A percentile compares a stretch with the other conserved stretches of the same genome.
phyloP scores from a whole-genome alignment of 2,113 vertebrate species.

The Mesocricetus auratus region DNA sequence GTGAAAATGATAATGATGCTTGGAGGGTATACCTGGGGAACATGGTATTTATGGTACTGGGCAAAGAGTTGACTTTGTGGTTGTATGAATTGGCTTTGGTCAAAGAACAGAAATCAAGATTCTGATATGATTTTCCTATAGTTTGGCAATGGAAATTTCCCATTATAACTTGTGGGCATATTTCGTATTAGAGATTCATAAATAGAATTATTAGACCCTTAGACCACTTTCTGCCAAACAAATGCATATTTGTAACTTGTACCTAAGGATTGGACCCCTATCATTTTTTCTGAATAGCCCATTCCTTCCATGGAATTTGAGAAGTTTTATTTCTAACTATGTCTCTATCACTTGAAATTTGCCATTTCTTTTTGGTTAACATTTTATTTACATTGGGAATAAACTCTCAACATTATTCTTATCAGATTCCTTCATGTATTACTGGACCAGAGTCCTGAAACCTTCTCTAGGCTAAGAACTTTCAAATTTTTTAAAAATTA shows the following conservation, averaged over 20 bases:
- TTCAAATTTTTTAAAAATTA: neutral
- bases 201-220: constrained; percentile 54
- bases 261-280: neutral
- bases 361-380: constrained; percentile 27
- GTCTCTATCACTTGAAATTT: constrained; percentile 30
- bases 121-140: constrained; percentile 42
- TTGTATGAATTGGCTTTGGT: constrained; percentile 67
- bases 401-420: constrained; percentile 47
- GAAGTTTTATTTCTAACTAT: constrained; percentile 11
- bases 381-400: constrained; percentile 43
- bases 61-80: neutral
- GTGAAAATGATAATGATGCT: constrained; percentile 70
- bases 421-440: constrained; percentile 38
- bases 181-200: constrained; percentile 41
- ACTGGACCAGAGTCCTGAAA: neutral
- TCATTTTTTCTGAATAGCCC: constrained; percentile 10
- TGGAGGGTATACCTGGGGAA: constrained; percentile 20
- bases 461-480: neutral
- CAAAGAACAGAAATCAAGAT: constrained; percentile 43
- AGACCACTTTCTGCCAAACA: constrained; percentile 16
- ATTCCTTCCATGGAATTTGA: constrained; percentile 26
- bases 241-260: constrained; percentile 34
- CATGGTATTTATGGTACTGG: constrained; percentile 26
- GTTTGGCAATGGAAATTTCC: constrained; percentile 58
- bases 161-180: constrained; percentile 27